phyloP scores from a whole-genome alignment of 2,888 invertebrate species.

The Orgyia antiqua region DNA sequence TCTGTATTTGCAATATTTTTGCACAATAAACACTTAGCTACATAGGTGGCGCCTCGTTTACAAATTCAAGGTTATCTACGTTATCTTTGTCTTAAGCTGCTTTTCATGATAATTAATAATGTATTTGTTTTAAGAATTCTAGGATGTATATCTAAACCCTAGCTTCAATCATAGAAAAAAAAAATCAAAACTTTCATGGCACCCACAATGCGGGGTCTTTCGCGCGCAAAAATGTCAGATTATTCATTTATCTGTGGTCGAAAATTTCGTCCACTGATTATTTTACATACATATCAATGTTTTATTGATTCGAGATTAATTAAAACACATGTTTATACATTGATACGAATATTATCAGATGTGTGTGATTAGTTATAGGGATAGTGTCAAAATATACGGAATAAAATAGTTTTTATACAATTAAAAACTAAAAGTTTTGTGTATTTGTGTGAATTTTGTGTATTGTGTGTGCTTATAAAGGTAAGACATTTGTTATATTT shows the following conservation, averaged over 20 bases:
- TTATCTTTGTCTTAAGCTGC: too few relatives aligned
- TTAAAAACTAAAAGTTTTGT: not conserved
- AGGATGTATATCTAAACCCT: too few relatives aligned
- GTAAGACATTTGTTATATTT: too few relatives aligned
- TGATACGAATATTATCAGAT: conserved; percentile 13
- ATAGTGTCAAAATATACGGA: conserved; percentile 1
- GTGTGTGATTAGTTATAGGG: conserved; percentile 7
- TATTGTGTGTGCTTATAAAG: not conserved
- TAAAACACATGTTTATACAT: conserved; percentile 16
- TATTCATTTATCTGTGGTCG: conserved; percentile 4
- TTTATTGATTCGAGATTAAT: conserved; percentile 11
- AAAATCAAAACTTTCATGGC: too few relatives aligned
- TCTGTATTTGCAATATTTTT: too few relatives aligned
- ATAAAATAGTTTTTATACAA: not conserved
- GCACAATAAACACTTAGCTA: too few relatives aligned
- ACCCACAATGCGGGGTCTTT: not conserved
- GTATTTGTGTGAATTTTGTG: not conserved
- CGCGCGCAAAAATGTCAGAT: conserved; percentile 1
- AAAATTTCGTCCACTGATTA: conserved; percentile 2
- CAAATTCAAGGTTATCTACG: too few relatives aligned
- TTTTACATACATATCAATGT: conserved; percentile 1
- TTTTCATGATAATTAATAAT: too few relatives aligned
- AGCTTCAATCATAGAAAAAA: too few relatives aligned
- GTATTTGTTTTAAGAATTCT: too few relatives aligned
- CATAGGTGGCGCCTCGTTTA: too few relatives aligned